These are phyloP conservation scores for Diorhabda elongata DNA, from an alignment of 1,140 invertebrate species.

Conservation along the genomic window DNA sequence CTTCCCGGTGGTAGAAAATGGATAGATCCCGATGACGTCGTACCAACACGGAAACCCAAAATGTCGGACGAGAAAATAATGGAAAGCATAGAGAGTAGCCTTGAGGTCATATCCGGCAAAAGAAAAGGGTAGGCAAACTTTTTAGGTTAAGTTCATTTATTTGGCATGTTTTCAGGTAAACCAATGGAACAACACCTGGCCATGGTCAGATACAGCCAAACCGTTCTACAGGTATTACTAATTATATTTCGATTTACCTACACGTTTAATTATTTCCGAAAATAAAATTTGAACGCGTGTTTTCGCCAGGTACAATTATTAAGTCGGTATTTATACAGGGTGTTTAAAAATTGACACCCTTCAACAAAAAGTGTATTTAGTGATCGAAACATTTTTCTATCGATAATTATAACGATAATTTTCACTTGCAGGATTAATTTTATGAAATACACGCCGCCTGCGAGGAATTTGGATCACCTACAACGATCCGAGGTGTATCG, in stretches of 20 bases:
- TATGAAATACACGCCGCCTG: conserved; percentile 72
- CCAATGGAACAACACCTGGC: conserved; percentile 52
- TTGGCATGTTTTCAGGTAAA: conserved; percentile 48
- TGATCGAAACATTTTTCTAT: neutral
- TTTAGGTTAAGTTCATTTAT: conserved; percentile 39
- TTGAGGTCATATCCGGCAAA: conserved; percentile 71
- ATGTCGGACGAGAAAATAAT: conserved; percentile 75
- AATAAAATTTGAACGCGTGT: no score
- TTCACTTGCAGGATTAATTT: conserved; percentile 64
- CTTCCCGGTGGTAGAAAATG: conserved; percentile 68
- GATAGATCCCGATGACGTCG: conserved; percentile 68
- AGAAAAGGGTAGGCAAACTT: conserved; percentile 61
- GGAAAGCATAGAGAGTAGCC: conserved; percentile 67
- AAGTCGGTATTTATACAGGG: neutral
- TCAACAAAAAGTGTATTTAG: neutral
- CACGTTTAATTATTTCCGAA: no score
- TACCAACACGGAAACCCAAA: conserved; percentile 31
- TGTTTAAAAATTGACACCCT: neutral
- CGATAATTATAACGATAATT: neutral
- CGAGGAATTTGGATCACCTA: conserved; percentile 63
- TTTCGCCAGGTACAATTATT: no score
- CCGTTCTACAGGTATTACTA: conserved; percentile 48
- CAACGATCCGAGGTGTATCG: conserved; percentile 70
- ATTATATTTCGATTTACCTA: no score
- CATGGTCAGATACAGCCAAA: conserved; percentile 49